Conservation (phyloP, 2,888 invertebrate genomes). For the Sesia bembeciformis region DNA sequence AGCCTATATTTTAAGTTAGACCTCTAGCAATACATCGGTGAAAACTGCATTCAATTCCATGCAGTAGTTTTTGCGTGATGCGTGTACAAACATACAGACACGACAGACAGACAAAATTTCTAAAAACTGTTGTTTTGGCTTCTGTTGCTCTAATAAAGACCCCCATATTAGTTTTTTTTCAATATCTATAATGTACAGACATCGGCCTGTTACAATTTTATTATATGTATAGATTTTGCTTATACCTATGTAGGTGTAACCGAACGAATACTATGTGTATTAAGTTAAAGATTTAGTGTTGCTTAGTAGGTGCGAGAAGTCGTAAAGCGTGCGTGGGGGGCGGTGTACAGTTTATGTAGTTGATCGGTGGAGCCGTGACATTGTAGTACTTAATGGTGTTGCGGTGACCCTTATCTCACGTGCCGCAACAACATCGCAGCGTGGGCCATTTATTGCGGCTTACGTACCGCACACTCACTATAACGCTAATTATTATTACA, state of each 20-base stretch:
- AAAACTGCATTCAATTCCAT: too few relatives aligned
- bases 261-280: not conserved
- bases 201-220: too few relatives aligned
- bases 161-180: too few relatives aligned
- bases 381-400: constrained; percentile 52
- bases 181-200: too few relatives aligned
- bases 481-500: constrained; percentile 41
- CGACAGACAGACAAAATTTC: too few relatives aligned
- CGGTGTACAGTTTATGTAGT: constrained; percentile 22
- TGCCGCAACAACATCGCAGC: constrained; percentile 42
- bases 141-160: too few relatives aligned
- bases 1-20: too few relatives aligned
- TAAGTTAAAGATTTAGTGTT: constrained; percentile 1
- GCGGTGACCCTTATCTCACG: constrained; percentile 60
- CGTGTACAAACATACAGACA: too few relatives aligned
- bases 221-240: too few relatives aligned
- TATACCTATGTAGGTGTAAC: not conserved
- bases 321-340: constrained; percentile 34
- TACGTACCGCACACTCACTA: constrained; percentile 30
- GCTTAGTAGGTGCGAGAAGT: constrained; percentile 21
- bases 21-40: too few relatives aligned
- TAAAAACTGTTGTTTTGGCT: too few relatives aligned
- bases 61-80: too few relatives aligned
- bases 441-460: constrained; percentile 56
- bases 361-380: constrained; percentile 43